These are phyloP conservation scores for Exephanes ischioxanthus DNA, from an alignment of 2,888 invertebrate species.

Conservation along the genomic window DNA sequence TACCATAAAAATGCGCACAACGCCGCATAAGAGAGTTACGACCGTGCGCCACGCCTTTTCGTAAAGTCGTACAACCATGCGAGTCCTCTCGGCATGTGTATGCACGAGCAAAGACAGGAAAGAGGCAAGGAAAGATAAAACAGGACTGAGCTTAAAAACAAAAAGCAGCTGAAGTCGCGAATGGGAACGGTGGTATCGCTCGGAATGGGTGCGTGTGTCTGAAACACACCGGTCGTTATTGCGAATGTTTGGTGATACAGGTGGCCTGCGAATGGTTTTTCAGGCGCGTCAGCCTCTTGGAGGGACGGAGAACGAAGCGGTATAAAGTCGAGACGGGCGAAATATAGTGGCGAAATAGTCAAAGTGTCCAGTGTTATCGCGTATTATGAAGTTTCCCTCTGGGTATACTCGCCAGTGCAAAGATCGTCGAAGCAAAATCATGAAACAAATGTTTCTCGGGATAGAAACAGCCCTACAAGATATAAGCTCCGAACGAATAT, in stretches of 20 bases:
- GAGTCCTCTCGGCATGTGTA: conserved; percentile 32
- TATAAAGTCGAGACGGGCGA: not conserved
- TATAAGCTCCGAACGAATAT: conserved; percentile 37
- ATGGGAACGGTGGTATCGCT: conserved; percentile 2
- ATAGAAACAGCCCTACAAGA: conserved; percentile 46
- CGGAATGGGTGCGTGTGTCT: conserved; percentile 9
- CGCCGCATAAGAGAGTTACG: conserved; percentile 58
- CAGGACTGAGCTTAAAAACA: conserved; percentile 16
- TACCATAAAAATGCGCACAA: conserved; percentile 41
- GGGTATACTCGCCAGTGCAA: not conserved
- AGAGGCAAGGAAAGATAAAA: conserved; percentile 22
- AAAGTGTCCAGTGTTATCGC: conserved; percentile 3
- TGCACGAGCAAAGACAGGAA: conserved; percentile 26
- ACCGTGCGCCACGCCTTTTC: conserved; percentile 60
- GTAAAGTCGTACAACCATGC: conserved; percentile 45
- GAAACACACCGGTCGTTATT: conserved; percentile 60
- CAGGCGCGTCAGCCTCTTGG: conserved; percentile 40
- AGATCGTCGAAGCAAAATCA: conserved; percentile 24
- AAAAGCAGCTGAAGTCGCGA: conserved; percentile 3
- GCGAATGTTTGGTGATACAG: conserved; percentile 55
- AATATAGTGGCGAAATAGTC: not conserved
- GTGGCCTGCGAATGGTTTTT: conserved; percentile 56
- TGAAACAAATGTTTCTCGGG: conserved; percentile 17
- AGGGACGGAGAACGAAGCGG: not conserved
- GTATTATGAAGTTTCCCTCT: not conserved